Percentiles rank a stretch among this genome's conserved stretches.
Conservation (phyloP, 2,113 vertebrate genomes). For the Caloenas nicobarica region DNA sequence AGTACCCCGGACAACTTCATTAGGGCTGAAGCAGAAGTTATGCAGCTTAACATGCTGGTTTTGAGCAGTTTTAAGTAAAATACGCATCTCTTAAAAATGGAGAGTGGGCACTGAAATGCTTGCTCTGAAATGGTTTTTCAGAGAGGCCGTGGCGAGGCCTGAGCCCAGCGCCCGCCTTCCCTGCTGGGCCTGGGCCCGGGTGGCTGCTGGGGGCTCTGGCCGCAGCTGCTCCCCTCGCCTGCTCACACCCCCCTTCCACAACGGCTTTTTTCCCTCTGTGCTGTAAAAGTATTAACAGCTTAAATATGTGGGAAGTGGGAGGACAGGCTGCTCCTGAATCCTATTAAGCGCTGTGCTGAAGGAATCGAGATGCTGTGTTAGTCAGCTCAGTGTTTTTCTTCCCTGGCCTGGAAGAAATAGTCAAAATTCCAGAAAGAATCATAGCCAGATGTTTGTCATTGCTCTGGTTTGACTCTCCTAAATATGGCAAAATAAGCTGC, state of each 20-base stretch:
- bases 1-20: rapidly evolving
- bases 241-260: neutral
- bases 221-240: neutral
- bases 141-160: rapidly evolving
- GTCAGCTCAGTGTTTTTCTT: constrained; percentile 54
- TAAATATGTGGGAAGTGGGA: constrained; percentile 34
- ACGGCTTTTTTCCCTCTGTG: neutral
- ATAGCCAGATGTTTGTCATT: constrained; percentile 76
- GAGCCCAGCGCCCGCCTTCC: neutral
- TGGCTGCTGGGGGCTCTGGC: too few species aligned
- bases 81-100: rapidly evolving
- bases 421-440: constrained; percentile 73
- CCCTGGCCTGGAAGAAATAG: constrained; percentile 62
- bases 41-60: neutral
- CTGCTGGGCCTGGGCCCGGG: too few species aligned
- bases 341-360: neutral
- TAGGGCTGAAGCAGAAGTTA: neutral
- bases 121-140: neutral
- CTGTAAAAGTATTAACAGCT: constrained; percentile 47
- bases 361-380: neutral
- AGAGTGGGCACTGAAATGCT: neutral
- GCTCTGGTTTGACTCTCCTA: constrained; percentile 56
- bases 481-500: constrained; percentile 73
- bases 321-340: constrained; percentile 42
- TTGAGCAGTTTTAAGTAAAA: neutral